Conservation (phyloP, 2,797 vertebrate genomes). For the Ibycter americanus region DNA sequence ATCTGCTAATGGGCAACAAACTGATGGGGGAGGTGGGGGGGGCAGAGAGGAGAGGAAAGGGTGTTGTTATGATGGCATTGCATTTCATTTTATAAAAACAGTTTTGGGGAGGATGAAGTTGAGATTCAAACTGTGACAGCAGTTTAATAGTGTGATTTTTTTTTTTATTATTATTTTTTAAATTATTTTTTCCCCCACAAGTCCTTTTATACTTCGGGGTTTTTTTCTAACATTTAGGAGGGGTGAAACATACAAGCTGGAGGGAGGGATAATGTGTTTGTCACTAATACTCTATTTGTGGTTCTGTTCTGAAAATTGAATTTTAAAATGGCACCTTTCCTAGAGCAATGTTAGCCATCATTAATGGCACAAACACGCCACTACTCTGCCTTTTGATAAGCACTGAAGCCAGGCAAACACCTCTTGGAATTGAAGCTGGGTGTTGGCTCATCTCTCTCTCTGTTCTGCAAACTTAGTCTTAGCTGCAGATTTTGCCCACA, state of each 20-base stretch:
- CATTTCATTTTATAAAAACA: neutral
- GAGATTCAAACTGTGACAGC: neutral
- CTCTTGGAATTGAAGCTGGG: neutral
- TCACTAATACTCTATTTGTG: neutral
- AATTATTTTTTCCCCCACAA: neutral
- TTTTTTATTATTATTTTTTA: neutral
- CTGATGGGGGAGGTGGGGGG: neutral
- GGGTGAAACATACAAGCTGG: neutral
- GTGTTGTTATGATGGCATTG: neutral
- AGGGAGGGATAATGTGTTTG: neutral
- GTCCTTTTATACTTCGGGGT: neutral
- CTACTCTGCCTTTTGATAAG: neutral
- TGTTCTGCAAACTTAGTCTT: neutral
- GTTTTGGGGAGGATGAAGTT: neutral
- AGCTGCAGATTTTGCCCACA: neutral
- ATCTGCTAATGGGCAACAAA: neutral
- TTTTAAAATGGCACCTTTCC: neutral
- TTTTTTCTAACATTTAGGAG: neutral
- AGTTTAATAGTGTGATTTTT: neutral
- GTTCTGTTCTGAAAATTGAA: conserved; percentile 38
- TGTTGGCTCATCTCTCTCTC: neutral
- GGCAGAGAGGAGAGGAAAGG: neutral
- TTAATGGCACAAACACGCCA: neutral
- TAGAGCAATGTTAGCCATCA: neutral
- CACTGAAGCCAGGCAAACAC: neutral